Evolutionary conservation across 23 tunicate species (phyloP), one percentile per base, ranked within the genome.

Genomic region (Halocynthia roretzi): DNA sequence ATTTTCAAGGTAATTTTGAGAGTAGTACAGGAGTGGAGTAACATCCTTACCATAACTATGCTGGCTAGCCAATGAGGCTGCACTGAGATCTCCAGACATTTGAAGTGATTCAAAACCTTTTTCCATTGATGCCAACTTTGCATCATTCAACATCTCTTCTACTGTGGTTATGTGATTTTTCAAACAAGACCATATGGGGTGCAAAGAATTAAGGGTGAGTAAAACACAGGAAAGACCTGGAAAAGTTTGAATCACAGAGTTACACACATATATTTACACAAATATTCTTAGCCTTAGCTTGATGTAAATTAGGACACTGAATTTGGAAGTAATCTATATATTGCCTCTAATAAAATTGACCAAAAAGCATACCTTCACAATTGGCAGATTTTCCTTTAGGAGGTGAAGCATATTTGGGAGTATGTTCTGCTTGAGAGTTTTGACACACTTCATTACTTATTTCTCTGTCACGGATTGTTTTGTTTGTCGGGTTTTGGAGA

Each of bases 1-100:
- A 31, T 31, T 31, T 31, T 31, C 44, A 31, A 4, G 44, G 44
- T 31, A 31, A 31, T 31, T 31, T 31, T 31, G 44, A 31, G 44
- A 31, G 44, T 31, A 31, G 44, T 31, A 31, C 63, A 67, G 22
- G 31, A 67, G 11, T n/a, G 17, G 12, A 67, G 12, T 15, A 67
- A 67, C 19, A 12, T 71, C 15, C 76, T 71, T 44, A 71, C 76
- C 76, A 71, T 71, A 50, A 49, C 60, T 40, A 17, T 71, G 76
- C 15, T 56, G 14, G 11, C 56, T 50, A 17, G 49, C 56, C 14
- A 40, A 54, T 15, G 17, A 0, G 2, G n/a, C 60, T 9, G 56
- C 56, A 31, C 44, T 31, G 44, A 31, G 12, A 12, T 74, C 6
- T 10, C 56, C 78, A 10, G 7, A 8, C 18, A 53, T 19, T 21